phyloP scores from a whole-genome alignment of 2,888 invertebrate genomes.

The Athalia circularis region DNA sequence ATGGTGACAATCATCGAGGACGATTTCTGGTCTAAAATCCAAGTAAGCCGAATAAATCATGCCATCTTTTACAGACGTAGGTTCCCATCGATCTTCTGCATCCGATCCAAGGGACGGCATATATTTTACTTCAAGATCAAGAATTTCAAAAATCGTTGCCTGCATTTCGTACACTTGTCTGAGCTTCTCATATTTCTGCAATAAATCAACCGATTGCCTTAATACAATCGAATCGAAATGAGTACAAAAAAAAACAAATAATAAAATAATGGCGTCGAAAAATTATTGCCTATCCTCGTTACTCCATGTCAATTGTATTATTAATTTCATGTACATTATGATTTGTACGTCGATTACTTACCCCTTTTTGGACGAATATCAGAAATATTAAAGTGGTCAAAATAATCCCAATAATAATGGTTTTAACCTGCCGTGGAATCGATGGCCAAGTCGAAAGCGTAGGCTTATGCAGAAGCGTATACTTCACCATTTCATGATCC shows the following conservation, averaged over 20 bases:
- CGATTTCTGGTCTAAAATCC: slow-evolving; percentile 70
- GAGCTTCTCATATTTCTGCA: slow-evolving; percentile 48
- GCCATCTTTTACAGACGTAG: slow-evolving; percentile 49
- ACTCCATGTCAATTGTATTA: too few relatives aligned
- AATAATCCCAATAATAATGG: slow-evolving; percentile 21
- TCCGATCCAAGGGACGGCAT: slow-evolving; percentile 37
- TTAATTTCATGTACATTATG: neutral
- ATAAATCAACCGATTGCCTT: slow-evolving; percentile 2
- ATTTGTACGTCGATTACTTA: slow-evolving; percentile 5
- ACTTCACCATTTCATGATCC: slow-evolving; percentile 44
- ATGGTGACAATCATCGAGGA: slow-evolving; percentile 48
- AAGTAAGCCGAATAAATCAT: slow-evolving; percentile 73
- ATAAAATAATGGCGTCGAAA: neutral
- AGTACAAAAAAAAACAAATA: too few relatives aligned
- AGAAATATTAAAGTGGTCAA: neutral
- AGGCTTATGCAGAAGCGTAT: slow-evolving; percentile 45
- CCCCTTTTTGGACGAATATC: slow-evolving; percentile 22
- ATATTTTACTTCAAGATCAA: slow-evolving; percentile 51
- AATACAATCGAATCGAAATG: too few relatives aligned
- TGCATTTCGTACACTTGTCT: slow-evolving; percentile 49
- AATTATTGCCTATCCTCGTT: neutral
- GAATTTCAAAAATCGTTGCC: slow-evolving; percentile 43
- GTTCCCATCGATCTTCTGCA: slow-evolving; percentile 50
- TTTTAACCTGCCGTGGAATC: slow-evolving; percentile 45
- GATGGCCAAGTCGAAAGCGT: slow-evolving; percentile 42